Conservation (phyloP, 2,888 invertebrate genomes). For the Mythimna loreyi region DNA sequence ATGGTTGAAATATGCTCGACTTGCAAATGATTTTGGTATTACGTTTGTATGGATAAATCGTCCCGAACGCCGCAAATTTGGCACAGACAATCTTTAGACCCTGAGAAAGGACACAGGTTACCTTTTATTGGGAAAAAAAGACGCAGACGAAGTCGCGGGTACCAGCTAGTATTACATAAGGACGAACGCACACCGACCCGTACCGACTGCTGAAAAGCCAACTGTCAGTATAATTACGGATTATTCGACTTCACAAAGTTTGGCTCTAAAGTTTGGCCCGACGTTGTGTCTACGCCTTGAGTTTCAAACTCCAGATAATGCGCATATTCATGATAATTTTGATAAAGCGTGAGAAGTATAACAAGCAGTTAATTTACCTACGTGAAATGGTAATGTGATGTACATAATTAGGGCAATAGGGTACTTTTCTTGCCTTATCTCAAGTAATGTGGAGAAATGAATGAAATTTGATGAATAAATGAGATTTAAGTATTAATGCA, state of each 20-base stretch:
- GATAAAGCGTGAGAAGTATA: slow-evolving; percentile 17
- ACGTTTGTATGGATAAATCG: no score
- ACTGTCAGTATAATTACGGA: slow-evolving; percentile 58
- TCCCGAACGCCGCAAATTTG: no score
- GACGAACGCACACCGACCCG: slow-evolving; percentile 39
- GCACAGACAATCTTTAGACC: no score
- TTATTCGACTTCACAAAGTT: slow-evolving; percentile 50
- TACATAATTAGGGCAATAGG: not conserved
- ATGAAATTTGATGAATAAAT: not conserved
- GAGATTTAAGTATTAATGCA: no score
- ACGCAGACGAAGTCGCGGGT: no score
- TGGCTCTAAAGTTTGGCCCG: slow-evolving; percentile 34
- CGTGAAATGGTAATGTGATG: not conserved
- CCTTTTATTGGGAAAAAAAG: no score
- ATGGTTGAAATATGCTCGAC: no score
- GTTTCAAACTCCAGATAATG: slow-evolving; percentile 39
- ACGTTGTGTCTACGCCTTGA: slow-evolving; percentile 38
- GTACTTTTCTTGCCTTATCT: not conserved
- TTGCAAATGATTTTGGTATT: no score
- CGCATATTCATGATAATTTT: slow-evolving; percentile 44
- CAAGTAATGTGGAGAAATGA: not conserved
- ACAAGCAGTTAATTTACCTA: slow-evolving; percentile 17
- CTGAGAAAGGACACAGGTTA: no score
- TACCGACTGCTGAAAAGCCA: slow-evolving; percentile 40
- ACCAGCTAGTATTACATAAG: slow-evolving; percentile 47